Evolutionary conservation across 2,888 invertebrate species (phyloP).

Genomic region (Tetragnatha montana): DNA sequence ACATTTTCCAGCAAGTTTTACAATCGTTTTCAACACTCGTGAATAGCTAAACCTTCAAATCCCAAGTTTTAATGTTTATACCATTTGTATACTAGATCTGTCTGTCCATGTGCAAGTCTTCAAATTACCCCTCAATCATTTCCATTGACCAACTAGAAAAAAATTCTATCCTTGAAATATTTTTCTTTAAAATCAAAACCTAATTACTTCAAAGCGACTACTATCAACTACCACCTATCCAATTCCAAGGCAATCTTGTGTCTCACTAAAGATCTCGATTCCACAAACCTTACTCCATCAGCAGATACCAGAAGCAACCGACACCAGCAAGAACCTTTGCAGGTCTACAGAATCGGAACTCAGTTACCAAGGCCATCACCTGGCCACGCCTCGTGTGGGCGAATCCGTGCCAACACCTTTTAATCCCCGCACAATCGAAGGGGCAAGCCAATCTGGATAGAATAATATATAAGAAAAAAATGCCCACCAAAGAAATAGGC

Average conservation of each 20-base stretch:
- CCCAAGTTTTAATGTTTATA: too few species aligned
- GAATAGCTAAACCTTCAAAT: too few species aligned
- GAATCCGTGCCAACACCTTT: constrained; percentile 42
- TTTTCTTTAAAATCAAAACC: too few species aligned
- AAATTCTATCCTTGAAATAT: too few species aligned
- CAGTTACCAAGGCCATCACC: constrained; percentile 44
- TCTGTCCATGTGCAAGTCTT: too few species aligned
- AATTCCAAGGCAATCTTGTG: not conserved
- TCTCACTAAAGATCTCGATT: not conserved
- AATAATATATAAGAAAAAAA: constrained; percentile 1
- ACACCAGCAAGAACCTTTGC: not conserved
- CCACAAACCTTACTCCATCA: not conserved
- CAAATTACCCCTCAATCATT: too few species aligned
- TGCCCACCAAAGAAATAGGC: constrained; percentile 26
- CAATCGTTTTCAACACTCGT: too few species aligned
- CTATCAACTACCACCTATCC: not conserved
- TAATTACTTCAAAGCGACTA: too few species aligned
- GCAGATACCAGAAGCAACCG: not conserved
- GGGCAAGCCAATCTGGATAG: not conserved
- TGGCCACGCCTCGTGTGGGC: constrained; percentile 56
- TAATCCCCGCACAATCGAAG: constrained; percentile 44
- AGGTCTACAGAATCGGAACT: not conserved
- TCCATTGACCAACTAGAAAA: too few species aligned
- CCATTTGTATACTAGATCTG: too few species aligned
- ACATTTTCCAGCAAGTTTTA: too few species aligned